phyloP scores from a whole-genome alignment of 2,888 invertebrate genomes.

The Sthenelais limicola region DNA sequence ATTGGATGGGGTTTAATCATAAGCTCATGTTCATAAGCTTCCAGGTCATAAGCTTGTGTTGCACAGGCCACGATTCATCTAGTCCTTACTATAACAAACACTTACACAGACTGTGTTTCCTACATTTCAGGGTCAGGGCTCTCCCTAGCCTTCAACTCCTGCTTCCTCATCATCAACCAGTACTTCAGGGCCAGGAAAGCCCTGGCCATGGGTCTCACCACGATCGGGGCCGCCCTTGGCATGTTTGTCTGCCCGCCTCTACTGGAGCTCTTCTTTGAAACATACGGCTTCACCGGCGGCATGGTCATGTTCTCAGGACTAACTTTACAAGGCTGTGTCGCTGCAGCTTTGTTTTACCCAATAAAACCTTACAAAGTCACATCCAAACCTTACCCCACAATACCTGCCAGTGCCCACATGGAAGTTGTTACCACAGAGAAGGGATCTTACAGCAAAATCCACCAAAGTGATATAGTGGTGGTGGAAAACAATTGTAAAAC shows the following conservation, averaged over 20 bases:
- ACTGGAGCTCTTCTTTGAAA: neutral
- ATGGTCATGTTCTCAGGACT: neutral
- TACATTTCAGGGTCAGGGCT: conserved; percentile 10
- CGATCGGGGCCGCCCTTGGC: neutral
- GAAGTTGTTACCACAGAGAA: too few relatives aligned
- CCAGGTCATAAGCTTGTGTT: too few relatives aligned
- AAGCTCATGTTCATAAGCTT: too few relatives aligned
- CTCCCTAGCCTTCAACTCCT: neutral
- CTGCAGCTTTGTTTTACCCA: neutral
- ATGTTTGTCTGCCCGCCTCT: conserved; percentile 16
- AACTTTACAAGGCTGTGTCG: conserved; percentile 3
- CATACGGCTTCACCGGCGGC: conserved; percentile 17
- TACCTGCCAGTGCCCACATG: too few relatives aligned
- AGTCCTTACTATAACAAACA: too few relatives aligned
- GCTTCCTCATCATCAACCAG: conserved; percentile 5
- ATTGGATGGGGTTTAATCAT: too few relatives aligned
- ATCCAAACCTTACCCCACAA: too few relatives aligned
- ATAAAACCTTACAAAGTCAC: neutral
- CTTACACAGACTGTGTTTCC: too few relatives aligned
- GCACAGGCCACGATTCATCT: too few relatives aligned
- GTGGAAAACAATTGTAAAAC: too few relatives aligned
- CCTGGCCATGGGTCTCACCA: neutral
- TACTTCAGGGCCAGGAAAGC: conserved; percentile 11
- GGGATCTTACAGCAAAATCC: too few relatives aligned
- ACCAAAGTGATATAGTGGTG: too few relatives aligned